phyloP scores from a whole-genome alignment of 2,113 vertebrate genomes.

The Indri indri region DNA sequence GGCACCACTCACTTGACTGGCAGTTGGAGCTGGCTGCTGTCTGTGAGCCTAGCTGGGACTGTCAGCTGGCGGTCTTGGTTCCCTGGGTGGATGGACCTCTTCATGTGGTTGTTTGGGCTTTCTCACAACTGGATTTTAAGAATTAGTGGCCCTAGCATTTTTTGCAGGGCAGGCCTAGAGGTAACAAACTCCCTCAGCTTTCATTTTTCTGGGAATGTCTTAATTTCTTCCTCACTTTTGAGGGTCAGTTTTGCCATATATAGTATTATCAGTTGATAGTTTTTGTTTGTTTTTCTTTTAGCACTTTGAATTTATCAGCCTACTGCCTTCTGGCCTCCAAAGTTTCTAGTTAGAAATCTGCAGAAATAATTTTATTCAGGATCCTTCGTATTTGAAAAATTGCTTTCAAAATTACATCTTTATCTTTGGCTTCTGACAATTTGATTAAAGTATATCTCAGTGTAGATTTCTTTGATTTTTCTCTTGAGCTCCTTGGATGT shows the following conservation, averaged over 20 bases:
- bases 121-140: background rate
- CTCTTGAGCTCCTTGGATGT: background rate
- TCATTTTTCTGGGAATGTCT: background rate
- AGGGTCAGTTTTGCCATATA: background rate
- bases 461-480: background rate
- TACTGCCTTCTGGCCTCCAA: background rate
- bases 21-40: background rate
- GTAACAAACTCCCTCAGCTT: background rate
- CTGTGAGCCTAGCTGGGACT: background rate
- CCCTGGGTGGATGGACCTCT: background rate
- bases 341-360: background rate
- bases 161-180: background rate
- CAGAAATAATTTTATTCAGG: background rate
- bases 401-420: background rate
- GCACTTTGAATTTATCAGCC: background rate
- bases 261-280: background rate
- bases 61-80: background rate
- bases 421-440: background rate
- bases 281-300: background rate
- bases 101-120: background rate
- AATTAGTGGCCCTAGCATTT: background rate
- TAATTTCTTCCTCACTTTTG: background rate
- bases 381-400: background rate
- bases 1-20: background rate
- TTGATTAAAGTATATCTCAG: background rate